Percentiles rank a stretch among this genome's conserved stretches.
phyloP scores from a whole-genome alignment of 2,113 vertebrate species.

The Taurulus bubalis region DNA sequence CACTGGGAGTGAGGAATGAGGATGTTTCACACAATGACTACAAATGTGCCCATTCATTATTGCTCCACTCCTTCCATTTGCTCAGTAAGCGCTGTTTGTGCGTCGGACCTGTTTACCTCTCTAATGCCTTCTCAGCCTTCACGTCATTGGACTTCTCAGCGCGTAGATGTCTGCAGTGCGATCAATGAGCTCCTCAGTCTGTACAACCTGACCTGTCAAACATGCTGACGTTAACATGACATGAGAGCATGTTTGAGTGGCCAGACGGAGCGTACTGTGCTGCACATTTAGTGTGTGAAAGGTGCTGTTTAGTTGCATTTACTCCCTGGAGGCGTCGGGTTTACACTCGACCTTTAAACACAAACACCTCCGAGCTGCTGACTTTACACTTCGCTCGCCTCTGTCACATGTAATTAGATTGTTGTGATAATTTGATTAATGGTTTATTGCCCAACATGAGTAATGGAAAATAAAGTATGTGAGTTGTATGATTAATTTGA shows the following conservation, averaged over 20 bases:
- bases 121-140: constrained; percentile 4
- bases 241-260: constrained; percentile 34
- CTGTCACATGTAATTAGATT: constrained; percentile 53
- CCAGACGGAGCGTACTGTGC: neutral
- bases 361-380: constrained; percentile 56
- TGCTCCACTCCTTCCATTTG: constrained; percentile 42
- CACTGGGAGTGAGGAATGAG: constrained; percentile 45
- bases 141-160: constrained; percentile 26
- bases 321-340: constrained; percentile 16
- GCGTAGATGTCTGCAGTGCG: constrained; percentile 30
- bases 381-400: constrained; percentile 44
- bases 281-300: constrained; percentile 8
- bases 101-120: constrained; percentile 37
- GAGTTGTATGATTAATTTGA: constrained; percentile 57
- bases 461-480: constrained; percentile 49
- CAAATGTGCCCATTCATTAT: constrained; percentile 71
- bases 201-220: constrained; percentile 59
- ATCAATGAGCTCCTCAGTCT: constrained; percentile 48
- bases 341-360: constrained; percentile 71
- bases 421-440: constrained; percentile 66
- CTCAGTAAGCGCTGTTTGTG: constrained; percentile 12
- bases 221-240: constrained; percentile 57
- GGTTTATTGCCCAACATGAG: constrained; percentile 38
- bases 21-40: constrained; percentile 70
- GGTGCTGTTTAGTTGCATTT: constrained; percentile 1